These are phyloP conservation scores for Novumbra hubbsi DNA, from an alignment of 2,797 vertebrate genomes.

Conservation along the genomic window DNA sequence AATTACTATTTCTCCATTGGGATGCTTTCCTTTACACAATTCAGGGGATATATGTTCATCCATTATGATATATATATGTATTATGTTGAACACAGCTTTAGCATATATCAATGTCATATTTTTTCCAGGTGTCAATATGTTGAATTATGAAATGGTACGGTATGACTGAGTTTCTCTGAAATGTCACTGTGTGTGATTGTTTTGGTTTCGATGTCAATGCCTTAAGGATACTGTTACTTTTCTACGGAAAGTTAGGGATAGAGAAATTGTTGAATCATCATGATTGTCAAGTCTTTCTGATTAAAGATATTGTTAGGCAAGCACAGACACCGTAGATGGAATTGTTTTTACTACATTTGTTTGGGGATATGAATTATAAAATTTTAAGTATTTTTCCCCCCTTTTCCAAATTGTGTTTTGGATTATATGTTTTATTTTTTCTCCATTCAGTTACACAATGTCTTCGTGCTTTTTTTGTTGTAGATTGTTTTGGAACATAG, in stretches of 20 bases:
- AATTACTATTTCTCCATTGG: not conserved
- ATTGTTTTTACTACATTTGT: too few relatives aligned
- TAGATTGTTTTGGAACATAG: not conserved
- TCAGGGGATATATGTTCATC: not conserved
- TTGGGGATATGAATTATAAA: not conserved
- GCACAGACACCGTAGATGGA: too few relatives aligned
- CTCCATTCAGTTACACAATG: not conserved
- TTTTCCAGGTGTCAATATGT: not conserved
- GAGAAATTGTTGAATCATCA: too few relatives aligned
- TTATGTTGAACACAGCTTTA: slow-evolving; percentile 11
- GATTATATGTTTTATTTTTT: not conserved
- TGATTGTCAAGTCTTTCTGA: too few relatives aligned
- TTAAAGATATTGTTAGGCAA: not conserved
- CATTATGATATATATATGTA: slow-evolving; percentile 6
- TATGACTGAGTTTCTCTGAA: not conserved
- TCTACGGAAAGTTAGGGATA: not conserved
- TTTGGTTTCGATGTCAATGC: slow-evolving; percentile 12
- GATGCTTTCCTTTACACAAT: not conserved
- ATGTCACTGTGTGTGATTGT: not conserved
- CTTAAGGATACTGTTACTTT: slow-evolving; percentile 14
- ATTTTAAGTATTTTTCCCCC: not conserved
- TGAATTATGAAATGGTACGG: not conserved
- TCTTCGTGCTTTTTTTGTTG: not conserved
- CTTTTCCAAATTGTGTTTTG: not conserved
- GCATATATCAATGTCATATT: not conserved